These are phyloP conservation scores for Hirtodrosophila alboralis DNA, from an alignment of 2,888 invertebrate genomes.

Conservation along the genomic window DNA sequence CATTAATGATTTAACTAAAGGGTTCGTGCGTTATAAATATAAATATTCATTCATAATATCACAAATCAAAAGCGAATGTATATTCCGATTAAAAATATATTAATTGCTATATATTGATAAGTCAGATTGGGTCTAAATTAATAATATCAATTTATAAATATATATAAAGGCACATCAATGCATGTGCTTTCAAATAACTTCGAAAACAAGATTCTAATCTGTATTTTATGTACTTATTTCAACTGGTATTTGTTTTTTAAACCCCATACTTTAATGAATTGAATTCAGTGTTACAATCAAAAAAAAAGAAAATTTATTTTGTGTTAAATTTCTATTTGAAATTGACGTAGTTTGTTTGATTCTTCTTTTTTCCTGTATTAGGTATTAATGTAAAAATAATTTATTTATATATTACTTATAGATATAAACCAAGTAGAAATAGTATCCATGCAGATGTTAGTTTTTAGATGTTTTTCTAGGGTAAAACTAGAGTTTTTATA, in stretches of 20 bases:
- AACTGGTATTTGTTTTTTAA: not conserved
- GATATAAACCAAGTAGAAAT: not conserved
- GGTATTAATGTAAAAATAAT: constrained; percentile 2
- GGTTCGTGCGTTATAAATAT: not conserved
- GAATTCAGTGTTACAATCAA: not conserved
- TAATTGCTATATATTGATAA: too few species aligned
- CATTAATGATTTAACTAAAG: not conserved
- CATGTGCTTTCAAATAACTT: constrained; percentile 7
- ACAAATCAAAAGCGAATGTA: not conserved
- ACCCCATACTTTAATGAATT: not conserved
- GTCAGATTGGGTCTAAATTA: not conserved
- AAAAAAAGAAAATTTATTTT: not conserved
- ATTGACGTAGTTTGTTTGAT: constrained; percentile 18
- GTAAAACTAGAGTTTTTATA: too few species aligned
- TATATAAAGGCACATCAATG: not conserved
- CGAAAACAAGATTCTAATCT: not conserved
- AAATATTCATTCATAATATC: not conserved
- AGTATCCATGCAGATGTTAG: constrained; percentile 11
- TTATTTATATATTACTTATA: not conserved
- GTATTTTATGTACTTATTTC: not conserved
- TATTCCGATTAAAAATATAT: too few species aligned
- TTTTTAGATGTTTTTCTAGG: too few species aligned
- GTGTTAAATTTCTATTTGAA: not conserved
- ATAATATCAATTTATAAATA: constrained; percentile 1
- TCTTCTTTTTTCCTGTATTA: not conserved